Evolutionary conservation across 2,797 vertebrate genomes (phyloP).

Genomic region (Propithecus perrieri): DNA sequence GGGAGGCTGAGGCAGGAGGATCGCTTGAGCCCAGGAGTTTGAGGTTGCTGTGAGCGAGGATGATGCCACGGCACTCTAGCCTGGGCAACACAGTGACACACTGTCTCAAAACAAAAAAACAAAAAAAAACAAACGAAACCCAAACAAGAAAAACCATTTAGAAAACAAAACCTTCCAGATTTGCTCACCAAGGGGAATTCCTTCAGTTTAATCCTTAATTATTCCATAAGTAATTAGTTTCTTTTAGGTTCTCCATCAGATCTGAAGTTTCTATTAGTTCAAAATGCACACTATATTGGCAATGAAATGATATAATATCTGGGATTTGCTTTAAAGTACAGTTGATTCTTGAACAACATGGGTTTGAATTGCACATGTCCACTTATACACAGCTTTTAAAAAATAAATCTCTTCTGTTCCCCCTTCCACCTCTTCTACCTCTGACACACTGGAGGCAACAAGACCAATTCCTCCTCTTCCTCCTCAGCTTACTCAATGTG

Average conservation of each 20-base stretch:
- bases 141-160: neutral
- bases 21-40: too few species aligned
- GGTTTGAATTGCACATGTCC: neutral
- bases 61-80: too few species aligned
- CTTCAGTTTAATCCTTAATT: neutral
- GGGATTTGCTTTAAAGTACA: neutral
- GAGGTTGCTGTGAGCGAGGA: too few species aligned
- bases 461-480: neutral
- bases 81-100: too few species aligned
- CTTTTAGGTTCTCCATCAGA: neutral
- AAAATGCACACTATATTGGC: neutral
- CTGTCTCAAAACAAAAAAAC: too few species aligned
- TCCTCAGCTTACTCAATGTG: neutral
- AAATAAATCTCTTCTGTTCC: neutral
- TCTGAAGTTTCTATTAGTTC: conserved; percentile 28
- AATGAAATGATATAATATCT: neutral
- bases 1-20: too few species aligned
- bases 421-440: neutral
- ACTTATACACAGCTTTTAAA: neutral
- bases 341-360: neutral
- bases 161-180: neutral
- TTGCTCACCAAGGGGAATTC: neutral
- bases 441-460: neutral
- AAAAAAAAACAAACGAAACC: too few species aligned
- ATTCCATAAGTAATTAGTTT: neutral